phyloP scores from a whole-genome alignment of 1,140 invertebrate species.

The Drosophila mayri region DNA sequence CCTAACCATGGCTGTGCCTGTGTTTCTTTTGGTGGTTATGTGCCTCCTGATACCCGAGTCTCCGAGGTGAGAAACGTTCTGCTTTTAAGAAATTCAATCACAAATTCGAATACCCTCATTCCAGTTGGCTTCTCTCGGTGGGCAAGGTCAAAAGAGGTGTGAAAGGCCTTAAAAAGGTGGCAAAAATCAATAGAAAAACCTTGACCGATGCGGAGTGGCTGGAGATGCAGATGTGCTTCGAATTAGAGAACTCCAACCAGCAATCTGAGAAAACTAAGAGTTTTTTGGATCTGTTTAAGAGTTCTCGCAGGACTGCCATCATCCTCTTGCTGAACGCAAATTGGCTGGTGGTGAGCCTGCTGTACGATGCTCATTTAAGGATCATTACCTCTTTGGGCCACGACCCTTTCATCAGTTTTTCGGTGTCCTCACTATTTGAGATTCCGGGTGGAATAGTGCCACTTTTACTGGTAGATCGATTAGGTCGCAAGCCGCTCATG shows the following conservation, averaged over 20 bases:
- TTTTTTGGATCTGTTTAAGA: constrained; percentile 91
- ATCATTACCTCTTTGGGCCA: constrained; percentile 91
- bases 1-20: constrained; percentile 89
- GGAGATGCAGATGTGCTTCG: constrained; percentile 87
- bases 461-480: constrained; percentile 90
- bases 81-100: neutral
- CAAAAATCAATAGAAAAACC: constrained; percentile 90
- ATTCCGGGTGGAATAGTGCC: constrained; percentile 92
- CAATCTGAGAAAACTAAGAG: constrained; percentile 88
- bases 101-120: neutral
- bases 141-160: constrained; percentile 91
- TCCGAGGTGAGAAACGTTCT: constrained; percentile 86
- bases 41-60: constrained; percentile 92
- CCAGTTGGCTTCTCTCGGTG: constrained; percentile 93
- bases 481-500: constrained; percentile 93
- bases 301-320: constrained; percentile 88
- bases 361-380: constrained; percentile 94
- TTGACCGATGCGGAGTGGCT: constrained; percentile 90
- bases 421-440: constrained; percentile 90
- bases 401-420: constrained; percentile 93
- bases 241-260: constrained; percentile 86
- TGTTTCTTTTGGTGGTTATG: constrained; percentile 88
- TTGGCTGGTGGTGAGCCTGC: constrained; percentile 93
- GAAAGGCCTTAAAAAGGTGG: constrained; percentile 91
- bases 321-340: constrained; percentile 91